phyloP scores from a whole-genome alignment of 2,888 invertebrate genomes.

The Amiota communis region DNA sequence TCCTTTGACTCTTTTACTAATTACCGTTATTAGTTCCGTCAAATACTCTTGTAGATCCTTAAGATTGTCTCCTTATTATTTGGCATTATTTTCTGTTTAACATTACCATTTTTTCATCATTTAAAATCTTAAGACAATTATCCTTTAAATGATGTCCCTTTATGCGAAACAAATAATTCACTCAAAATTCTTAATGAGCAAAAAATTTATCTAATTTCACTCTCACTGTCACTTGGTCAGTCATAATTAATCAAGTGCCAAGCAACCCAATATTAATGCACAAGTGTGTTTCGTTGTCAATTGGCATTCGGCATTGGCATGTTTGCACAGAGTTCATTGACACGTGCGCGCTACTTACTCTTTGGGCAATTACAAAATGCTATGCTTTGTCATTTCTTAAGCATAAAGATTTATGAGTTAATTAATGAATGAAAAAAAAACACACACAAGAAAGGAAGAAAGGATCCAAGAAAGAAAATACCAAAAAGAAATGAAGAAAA shows the following conservation, averaged over 20 bases:
- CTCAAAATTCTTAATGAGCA: not conserved
- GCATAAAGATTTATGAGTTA: slow-evolving; percentile 65
- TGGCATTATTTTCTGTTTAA: too few species aligned
- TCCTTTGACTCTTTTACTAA: too few species aligned
- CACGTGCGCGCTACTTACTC: slow-evolving; percentile 14
- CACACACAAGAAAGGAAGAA: too few species aligned
- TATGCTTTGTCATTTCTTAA: slow-evolving; percentile 55
- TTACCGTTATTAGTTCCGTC: too few species aligned
- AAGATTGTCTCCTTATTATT: too few species aligned
- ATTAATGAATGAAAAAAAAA: slow-evolving; percentile 51
- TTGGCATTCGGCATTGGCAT: not conserved
- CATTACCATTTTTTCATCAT: not conserved
- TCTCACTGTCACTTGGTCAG: not conserved
- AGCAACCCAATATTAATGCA: not conserved
- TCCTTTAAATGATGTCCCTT: not conserved
- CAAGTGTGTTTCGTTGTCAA: not conserved
- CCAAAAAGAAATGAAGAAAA: slow-evolving; percentile 10
- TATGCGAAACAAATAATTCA: not conserved
- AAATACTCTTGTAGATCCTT: too few species aligned
- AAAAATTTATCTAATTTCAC: not conserved
- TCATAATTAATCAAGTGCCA: slow-evolving; percentile 11
- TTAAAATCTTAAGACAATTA: slow-evolving; percentile 1
- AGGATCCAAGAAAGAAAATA: too few species aligned
- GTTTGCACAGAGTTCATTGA: too few species aligned
- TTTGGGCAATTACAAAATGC: slow-evolving; percentile 34